phyloP scores from a whole-genome alignment of 2,888 invertebrate genomes.

The Acleris holmiana region DNA sequence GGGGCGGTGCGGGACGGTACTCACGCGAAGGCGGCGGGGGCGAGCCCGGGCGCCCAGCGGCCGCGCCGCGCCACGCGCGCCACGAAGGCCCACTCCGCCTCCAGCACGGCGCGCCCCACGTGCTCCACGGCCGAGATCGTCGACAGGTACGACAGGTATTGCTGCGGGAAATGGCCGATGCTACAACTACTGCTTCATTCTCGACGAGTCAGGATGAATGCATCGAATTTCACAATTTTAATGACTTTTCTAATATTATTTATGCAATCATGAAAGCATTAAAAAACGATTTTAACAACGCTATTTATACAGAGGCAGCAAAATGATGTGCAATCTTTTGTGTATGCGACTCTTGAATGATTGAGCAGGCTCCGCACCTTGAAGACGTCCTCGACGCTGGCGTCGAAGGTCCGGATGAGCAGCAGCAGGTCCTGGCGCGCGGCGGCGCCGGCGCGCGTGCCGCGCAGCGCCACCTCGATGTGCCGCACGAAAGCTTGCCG shows the following conservation, averaged over 20 bases:
- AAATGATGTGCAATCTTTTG: too few species aligned
- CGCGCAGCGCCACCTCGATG: constrained; percentile 84
- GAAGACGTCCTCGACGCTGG: constrained; percentile 89
- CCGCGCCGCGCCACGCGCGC: constrained; percentile 91
- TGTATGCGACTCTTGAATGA: too few species aligned
- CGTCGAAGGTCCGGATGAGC: constrained; percentile 89
- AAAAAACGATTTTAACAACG: too few species aligned
- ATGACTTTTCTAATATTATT: too few species aligned
- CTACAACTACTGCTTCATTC: too few species aligned
- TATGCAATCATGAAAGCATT: too few species aligned
- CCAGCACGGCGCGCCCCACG: constrained; percentile 90
- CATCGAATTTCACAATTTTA: too few species aligned
- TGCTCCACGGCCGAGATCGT: constrained; percentile 91
- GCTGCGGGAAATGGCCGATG: constrained; percentile 63
- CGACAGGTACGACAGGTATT: constrained; percentile 94
- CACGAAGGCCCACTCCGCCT: constrained; percentile 95
- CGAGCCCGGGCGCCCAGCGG: constrained; percentile 88
- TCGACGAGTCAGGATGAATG: too few species aligned
- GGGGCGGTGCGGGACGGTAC: constrained; percentile 39
- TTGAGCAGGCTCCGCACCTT: constrained; percentile 68
- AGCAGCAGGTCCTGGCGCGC: constrained; percentile 77
- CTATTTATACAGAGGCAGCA: too few species aligned
- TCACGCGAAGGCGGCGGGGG: constrained; percentile 91
- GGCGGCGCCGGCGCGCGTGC: constrained; percentile 53
- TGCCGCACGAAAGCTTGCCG: constrained; percentile 90